A percentile compares a stretch with the other conserved stretches of the same genome.
Conservation (phyloP, 2,888 invertebrate genomes). For the Tiphia femorata region DNA sequence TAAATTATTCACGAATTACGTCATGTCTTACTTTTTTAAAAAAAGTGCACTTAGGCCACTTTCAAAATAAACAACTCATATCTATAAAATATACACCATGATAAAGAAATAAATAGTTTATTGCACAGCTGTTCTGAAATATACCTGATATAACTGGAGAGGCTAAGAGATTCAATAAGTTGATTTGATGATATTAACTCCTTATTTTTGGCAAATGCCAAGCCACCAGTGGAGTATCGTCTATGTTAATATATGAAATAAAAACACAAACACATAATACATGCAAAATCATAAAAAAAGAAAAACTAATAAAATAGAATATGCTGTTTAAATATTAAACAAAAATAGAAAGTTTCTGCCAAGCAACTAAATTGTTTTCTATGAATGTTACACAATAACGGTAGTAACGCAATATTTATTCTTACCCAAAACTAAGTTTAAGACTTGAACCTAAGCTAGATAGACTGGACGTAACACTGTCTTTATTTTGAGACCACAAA, state of each 20-base stretch:
- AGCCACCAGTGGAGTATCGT: slow-evolving; percentile 63
- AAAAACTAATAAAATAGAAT: neutral
- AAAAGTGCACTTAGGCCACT: too few species aligned
- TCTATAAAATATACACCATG: neutral
- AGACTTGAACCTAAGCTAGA: slow-evolving; percentile 86
- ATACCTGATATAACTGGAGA: slow-evolving; percentile 65
- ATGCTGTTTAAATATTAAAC: neutral
- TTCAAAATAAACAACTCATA: too few species aligned
- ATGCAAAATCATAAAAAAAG: neutral
- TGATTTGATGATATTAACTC: slow-evolving; percentile 61
- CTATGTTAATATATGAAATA: slow-evolving; percentile 44
- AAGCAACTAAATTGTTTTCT: neutral
- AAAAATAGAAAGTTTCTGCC: neutral
- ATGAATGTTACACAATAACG: slow-evolving; percentile 8
- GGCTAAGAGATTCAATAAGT: slow-evolving; percentile 64
- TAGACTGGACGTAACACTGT: slow-evolving; percentile 79
- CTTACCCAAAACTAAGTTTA: slow-evolving; percentile 88
- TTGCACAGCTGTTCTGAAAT: too few species aligned
- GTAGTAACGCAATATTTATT: slow-evolving; percentile 20
- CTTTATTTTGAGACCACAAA: slow-evolving; percentile 66
- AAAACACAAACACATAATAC: slow-evolving; percentile 9
- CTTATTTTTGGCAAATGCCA: slow-evolving; percentile 64
- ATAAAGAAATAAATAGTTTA: neutral
- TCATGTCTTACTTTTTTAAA: too few species aligned
- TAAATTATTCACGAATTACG: too few species aligned